Conservation (phyloP, 2,888 invertebrate species). For the Dorcus hopei region DNA sequence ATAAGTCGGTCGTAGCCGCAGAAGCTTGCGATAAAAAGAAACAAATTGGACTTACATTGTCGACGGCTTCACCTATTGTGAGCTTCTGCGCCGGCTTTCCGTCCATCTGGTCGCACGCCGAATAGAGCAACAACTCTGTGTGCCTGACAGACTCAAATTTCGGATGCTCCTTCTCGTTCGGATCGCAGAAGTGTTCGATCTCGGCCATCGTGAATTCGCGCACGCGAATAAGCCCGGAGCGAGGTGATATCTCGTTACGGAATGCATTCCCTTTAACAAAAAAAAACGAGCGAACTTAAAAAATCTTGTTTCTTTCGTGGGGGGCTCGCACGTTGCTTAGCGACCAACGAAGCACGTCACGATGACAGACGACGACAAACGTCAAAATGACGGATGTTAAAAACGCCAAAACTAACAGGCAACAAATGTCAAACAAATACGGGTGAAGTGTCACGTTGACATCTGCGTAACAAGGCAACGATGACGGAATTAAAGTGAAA, state of each 20-base stretch:
- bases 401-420: too few relatives aligned
- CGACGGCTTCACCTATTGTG: slow-evolving; percentile 87
- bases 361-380: too few relatives aligned
- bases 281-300: not conserved
- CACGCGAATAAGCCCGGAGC: slow-evolving; percentile 92
- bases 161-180: slow-evolving; percentile 78
- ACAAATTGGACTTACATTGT: slow-evolving; percentile 46
- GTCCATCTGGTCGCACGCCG: slow-evolving; percentile 97
- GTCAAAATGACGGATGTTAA: too few relatives aligned
- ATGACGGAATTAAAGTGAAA: too few relatives aligned
- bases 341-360: too few relatives aligned
- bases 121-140: slow-evolving; percentile 79
- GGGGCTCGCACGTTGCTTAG: too few relatives aligned
- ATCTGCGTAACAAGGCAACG: too few relatives aligned
- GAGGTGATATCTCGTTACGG: slow-evolving; percentile 98
- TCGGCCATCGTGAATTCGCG: slow-evolving; percentile 99
- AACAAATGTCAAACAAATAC: too few relatives aligned
- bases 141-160: slow-evolving; percentile 81
- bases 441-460: too few relatives aligned
- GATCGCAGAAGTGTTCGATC: slow-evolving; percentile 99
- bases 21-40: too few relatives aligned
- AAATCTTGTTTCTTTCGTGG: not conserved
- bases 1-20: too few relatives aligned
- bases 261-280: slow-evolving; percentile 74
- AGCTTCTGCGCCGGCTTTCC: slow-evolving; percentile 78